Conservation (phyloP, 2,113 vertebrate genomes). For the Dromiciops gliroides region DNA sequence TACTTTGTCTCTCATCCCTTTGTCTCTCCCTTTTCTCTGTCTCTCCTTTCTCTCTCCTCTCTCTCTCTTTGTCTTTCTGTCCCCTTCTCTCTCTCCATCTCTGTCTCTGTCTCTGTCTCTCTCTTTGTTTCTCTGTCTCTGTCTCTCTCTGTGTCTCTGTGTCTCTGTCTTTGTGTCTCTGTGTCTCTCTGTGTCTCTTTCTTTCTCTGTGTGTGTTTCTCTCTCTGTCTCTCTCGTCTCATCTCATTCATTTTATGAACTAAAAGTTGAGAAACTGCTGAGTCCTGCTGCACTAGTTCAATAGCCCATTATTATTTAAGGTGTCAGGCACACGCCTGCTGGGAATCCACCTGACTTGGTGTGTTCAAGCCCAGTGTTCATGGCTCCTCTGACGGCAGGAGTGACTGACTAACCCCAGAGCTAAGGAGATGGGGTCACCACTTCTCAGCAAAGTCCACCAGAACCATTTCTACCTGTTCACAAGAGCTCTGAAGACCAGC, state of each 20-base stretch:
- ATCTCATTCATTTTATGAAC: not conserved
- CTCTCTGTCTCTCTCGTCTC: no score
- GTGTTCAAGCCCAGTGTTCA: not conserved
- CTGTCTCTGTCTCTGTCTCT: no score
- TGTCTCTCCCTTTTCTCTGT: no score
- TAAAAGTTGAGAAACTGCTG: not conserved
- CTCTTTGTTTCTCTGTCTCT: no score
- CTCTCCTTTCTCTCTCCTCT: no score
- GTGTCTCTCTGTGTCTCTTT: no score
- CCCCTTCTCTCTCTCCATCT: no score
- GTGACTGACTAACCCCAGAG: not conserved
- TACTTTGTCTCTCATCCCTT: not conserved
- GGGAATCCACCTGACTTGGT: not conserved
- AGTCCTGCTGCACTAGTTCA: not conserved
- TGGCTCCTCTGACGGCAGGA: not conserved
- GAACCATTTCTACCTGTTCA: not conserved
- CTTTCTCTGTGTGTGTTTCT: no score
- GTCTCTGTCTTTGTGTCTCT: no score
- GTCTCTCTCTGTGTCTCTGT: no score
- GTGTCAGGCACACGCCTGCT: not conserved
- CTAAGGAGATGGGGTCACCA: not conserved
- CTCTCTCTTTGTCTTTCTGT: no score
- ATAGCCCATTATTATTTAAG: not conserved
- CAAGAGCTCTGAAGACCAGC: not conserved
- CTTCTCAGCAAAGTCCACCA: not conserved